A percentile compares a stretch with the other conserved stretches of the same genome.
phyloP scores from a whole-genome alignment of 53 echinoderm and acorn worm genomes.

The Arbacia lixula region DNA sequence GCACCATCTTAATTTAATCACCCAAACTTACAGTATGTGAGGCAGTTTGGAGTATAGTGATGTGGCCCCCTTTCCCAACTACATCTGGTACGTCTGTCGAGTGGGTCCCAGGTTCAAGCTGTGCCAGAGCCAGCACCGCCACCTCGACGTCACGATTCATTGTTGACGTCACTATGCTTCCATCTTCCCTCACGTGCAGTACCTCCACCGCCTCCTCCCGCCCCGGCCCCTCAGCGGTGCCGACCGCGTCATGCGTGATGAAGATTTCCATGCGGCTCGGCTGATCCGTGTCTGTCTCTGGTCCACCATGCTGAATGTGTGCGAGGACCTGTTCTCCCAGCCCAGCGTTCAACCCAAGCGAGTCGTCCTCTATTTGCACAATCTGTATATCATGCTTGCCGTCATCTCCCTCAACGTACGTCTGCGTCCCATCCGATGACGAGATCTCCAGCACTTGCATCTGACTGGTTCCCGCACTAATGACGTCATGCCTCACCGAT shows the following conservation, averaged over 20 bases:
- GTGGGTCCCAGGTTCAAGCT: constrained; percentile 41
- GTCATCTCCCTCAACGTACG: neutral
- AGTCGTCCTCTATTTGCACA: constrained; percentile 16
- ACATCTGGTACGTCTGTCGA: neutral
- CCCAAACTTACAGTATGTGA: constrained; percentile 20
- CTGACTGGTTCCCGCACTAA: neutral
- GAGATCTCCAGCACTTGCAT: constrained; percentile 18
- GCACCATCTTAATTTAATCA: neutral
- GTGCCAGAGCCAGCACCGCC: constrained; percentile 36
- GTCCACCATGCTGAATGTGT: neutral
- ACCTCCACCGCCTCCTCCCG: constrained; percentile 22
- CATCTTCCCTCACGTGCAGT: constrained; percentile 30
- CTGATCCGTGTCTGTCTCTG: neutral
- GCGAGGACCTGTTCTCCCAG: constrained; percentile 7
- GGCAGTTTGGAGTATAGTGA: constrained; percentile 31
- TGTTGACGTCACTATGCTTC: constrained; percentile 23
- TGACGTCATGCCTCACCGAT: too few species aligned
- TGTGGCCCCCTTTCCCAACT: constrained; percentile 4
- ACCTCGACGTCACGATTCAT: constrained; percentile 39
- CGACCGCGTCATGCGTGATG: constrained; percentile 10
- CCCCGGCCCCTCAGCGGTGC: neutral
- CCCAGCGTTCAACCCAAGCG: neutral
- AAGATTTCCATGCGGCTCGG: constrained; percentile 36
- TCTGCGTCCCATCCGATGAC: neutral
- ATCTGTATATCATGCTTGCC: constrained; percentile 15